Evolutionary conservation across 2,113 vertebrate genomes (phyloP), one percentile per base, ranked within the genome.

Genomic region (Antechinus flavipes): DNA sequence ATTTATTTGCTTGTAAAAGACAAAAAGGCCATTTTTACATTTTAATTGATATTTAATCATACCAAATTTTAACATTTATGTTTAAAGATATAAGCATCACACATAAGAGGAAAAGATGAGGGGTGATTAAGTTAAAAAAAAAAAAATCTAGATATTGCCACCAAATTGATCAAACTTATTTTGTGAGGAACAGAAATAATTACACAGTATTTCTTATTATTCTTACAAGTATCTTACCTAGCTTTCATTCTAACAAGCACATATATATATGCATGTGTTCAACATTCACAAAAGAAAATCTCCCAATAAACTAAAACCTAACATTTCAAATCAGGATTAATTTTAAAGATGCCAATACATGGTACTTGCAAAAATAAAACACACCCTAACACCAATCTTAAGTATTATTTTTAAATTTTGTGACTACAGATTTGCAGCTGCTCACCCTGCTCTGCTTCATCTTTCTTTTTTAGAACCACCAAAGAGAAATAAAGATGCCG

Each of bases 251-350:
- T 84, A 84, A 84, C 68, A 84, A 42, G 19, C 7, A 84, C 16
- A 42, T 3, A 42, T 22, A 42, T 22, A 84, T n/a, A n/a, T 76
- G 6, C 16, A 84, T 84, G n/a, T 16, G 23, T n/a, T 25, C 10
- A 94, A 58, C 53, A 89, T 84, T 84, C 68, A 84, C n/a, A 90
- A 35, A 84, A 96, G 95, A 94, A 54, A 8, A 42, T 61, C 93
- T 97, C 30, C 92, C 91, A 68, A n/a, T 90, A 91, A 94, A 96
- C 76, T 93, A 96, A 96, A 26, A 23, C 47, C 54, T 93, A 91
- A 52, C 42, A 95, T 91, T 94, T 93, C 54, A 96, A 96, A 91
- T 89, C 14, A 95, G 35, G 95, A 96, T 91, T 93, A 52, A 95
- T 94, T 93, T 96, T 58, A 96, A 91, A 7, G 1, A 91, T 42